phyloP scores from a whole-genome alignment of 2,113 vertebrate genomes.

The Hyperopisus bebe region DNA sequence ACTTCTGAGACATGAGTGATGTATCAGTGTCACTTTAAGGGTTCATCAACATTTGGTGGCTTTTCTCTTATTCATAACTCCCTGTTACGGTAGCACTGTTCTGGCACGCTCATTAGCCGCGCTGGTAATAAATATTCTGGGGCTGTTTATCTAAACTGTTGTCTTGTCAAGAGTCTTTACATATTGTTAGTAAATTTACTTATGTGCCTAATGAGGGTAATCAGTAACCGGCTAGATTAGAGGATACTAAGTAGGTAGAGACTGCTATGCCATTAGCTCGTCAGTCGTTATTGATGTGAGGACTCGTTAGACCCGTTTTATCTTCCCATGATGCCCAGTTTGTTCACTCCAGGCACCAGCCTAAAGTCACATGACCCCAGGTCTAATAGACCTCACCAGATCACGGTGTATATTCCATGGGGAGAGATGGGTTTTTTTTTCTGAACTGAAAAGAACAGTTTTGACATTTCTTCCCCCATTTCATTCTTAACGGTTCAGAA shows the following conservation, averaged over 20 bases:
- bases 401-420: neutral
- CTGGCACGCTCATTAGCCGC: neutral
- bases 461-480: neutral
- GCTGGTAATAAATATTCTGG: neutral
- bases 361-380: neutral
- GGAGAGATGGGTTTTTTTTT: neutral
- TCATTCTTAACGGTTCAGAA: neutral
- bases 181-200: slow-evolving; percentile 9
- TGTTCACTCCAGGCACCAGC: neutral
- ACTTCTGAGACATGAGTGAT: neutral
- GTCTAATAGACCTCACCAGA: neutral
- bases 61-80: neutral
- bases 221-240: neutral
- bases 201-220: neutral
- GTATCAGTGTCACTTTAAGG: neutral
- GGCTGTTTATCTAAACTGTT: neutral
- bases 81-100: neutral
- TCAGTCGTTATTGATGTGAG: neutral
- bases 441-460: neutral
- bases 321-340: neutral
- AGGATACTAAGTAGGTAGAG: neutral
- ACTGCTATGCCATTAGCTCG: neutral
- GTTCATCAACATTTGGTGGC: neutral
- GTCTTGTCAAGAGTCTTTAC: slow-evolving; percentile 7
- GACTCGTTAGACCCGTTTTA: neutral